Evolutionary conservation across 2,888 invertebrate species (phyloP), one percentile per base, ranked within the genome.

Genomic region (Graphium colonna): DNA sequence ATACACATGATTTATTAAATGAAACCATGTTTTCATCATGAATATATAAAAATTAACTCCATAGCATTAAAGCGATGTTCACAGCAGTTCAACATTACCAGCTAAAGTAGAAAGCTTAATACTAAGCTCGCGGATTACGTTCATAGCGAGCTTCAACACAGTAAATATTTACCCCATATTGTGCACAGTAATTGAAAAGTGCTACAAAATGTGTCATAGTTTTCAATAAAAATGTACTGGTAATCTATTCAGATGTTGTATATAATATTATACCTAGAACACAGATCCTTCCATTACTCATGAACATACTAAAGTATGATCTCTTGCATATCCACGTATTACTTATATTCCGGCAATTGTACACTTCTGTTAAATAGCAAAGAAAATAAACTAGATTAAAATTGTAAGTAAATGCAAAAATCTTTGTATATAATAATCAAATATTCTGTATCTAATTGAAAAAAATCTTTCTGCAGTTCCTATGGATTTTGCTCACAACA

Each of bases 81-180:
- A 21, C 2, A 21, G 5, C 21, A 21, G 21, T 21, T 21, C 21
- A 21, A 21, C 21, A 31, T 47, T 42, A 42, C 21, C 47, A 52
- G 12, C 41, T 42, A 47, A 47, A 47, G 42, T 42, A 41, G 41
- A 52, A 42, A 52, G 47, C 47, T 52, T 47, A 42, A 41, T 47
- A 40, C 41, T 47, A 52, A 47, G 46, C 52, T 47, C 38, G 15
- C 36, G 52, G 52, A 52, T 47, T 47, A 47, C 52, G 26, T 47
- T 38, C 47, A 52, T 42, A 46, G 42, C 41, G 8, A 41, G 42
- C 47, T 47, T 42, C 41, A 41, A 36, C 36, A 46, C 42, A 47
- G 46, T 47, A 52, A 52, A 47, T 42, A 52, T 52, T 46, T 43
- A 21, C 31, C 10, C 36, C 38, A 10, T 36, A 52, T 36, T 26